Conservation (phyloP, 2,888 invertebrate species). For the Folsomia manolachei region DNA sequence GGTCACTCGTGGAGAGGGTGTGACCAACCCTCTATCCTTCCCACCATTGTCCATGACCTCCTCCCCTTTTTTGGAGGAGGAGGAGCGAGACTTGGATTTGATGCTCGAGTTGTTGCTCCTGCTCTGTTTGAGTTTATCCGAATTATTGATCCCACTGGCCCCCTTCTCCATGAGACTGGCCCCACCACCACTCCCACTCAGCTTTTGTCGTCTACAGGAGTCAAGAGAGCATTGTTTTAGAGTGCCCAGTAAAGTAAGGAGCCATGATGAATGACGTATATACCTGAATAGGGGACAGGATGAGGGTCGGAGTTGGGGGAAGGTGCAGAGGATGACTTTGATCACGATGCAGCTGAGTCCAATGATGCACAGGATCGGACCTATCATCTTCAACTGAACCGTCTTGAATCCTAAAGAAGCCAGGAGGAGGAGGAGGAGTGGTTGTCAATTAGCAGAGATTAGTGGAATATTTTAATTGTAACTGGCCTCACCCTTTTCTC, state of each 20-base stretch:
- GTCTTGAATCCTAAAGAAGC: slow-evolving; percentile 46
- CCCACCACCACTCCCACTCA: slow-evolving; percentile 40
- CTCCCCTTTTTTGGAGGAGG: not conserved
- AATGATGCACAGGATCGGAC: slow-evolving; percentile 43
- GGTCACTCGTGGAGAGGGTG: slow-evolving; percentile 44
- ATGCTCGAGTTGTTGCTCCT: no score
- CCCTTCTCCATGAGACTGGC: slow-evolving; percentile 48
- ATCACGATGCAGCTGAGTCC: slow-evolving; percentile 45
- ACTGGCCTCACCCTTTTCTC: slow-evolving; percentile 50
- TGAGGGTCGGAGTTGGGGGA: slow-evolving; percentile 40
- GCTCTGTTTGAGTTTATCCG: no score
- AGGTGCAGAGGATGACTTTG: slow-evolving; percentile 48
- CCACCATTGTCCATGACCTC: not conserved
- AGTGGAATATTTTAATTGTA: no score
- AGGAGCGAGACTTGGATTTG: no score
- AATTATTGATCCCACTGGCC: not conserved
- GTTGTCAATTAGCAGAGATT: no score
- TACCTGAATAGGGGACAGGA: slow-evolving; percentile 43
- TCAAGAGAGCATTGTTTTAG: no score
- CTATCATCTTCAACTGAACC: slow-evolving; percentile 47
- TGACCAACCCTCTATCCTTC: no score
- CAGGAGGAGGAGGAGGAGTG: no score
- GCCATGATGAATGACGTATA: no score
- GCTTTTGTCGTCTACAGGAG: slow-evolving; percentile 31
- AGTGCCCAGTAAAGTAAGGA: no score